These are phyloP conservation scores for Linyphia triangularis DNA, from an alignment of 2,888 invertebrate species.

Conservation along the genomic window DNA sequence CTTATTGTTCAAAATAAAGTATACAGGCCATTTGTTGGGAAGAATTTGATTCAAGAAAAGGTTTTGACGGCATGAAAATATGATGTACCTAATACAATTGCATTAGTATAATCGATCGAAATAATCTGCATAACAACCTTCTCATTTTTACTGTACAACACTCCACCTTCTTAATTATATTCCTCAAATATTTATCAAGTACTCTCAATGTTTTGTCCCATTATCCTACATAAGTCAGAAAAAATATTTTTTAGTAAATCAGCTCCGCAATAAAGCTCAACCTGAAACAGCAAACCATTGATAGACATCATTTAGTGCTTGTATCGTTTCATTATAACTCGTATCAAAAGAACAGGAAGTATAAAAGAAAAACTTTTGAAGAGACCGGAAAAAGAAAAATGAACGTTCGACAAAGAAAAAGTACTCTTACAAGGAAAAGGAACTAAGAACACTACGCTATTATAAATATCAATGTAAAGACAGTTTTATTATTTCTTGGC, in stretches of 20 bases:
- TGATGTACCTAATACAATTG: no score
- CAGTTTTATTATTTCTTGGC: not conserved
- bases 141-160: not conserved
- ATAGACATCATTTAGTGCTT: not conserved
- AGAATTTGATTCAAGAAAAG: no score
- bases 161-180: not conserved
- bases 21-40: no score
- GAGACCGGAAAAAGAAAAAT: not conserved
- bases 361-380: not conserved
- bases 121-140: no score
- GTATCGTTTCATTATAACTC: not conserved
- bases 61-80: no score
- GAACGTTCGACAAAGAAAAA: not conserved
- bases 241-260: not conserved
- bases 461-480: constrained; percentile 15
- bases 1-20: no score
- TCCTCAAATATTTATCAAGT: not conserved
- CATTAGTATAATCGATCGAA: no score
- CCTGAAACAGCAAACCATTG: not conserved
- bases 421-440: not conserved
- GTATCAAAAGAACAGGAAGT: constrained; percentile 6
- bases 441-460: not conserved
- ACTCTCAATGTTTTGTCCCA: not conserved
- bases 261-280: not conserved
- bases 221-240: not conserved